Percentiles rank a stretch among this genome's conserved stretches.
phyloP scores from a whole-genome alignment of 2,888 invertebrate genomes.

The Ernsta delagoae region DNA sequence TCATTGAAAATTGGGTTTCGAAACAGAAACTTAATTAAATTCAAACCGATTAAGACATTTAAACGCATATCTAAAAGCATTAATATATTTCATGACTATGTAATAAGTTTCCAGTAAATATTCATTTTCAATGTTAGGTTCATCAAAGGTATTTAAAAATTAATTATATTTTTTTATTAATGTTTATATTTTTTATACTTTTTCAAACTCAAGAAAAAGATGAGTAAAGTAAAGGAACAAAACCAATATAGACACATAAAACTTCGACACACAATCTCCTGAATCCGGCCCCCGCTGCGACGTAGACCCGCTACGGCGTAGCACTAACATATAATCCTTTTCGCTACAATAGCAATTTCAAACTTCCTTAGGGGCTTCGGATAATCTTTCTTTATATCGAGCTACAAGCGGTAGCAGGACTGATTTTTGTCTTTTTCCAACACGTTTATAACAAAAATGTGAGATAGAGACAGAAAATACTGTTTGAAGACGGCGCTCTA shows the following conservation, averaged over 20 bases:
- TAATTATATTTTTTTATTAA: too few relatives aligned
- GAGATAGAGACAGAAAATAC: constrained; percentile 55
- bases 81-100: neutral
- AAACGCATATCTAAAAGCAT: neutral
- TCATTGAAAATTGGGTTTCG: too few relatives aligned
- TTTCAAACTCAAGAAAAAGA: constrained; percentile 17
- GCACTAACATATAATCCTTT: constrained; percentile 85
- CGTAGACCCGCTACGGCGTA: constrained; percentile 79
- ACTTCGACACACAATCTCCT: constrained; percentile 58
- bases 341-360: constrained; percentile 86
- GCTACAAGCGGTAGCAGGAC: constrained; percentile 70
- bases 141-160: too few relatives aligned
- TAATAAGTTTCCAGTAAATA: too few relatives aligned
- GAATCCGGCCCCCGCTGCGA: constrained; percentile 61
- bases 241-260: constrained; percentile 51
- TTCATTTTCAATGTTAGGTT: too few relatives aligned
- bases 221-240: constrained; percentile 41
- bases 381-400: constrained; percentile 86
- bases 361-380: constrained; percentile 85
- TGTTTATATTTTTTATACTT: too few relatives aligned
- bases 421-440: constrained; percentile 55
- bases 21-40: neutral
- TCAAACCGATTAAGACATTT: neutral
- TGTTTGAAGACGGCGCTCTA: constrained; percentile 71
- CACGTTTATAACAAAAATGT: constrained; percentile 42